These are phyloP conservation scores for Oryzias celebensis DNA, from an alignment of 2,113 vertebrate species.

Conservation along the genomic window DNA sequence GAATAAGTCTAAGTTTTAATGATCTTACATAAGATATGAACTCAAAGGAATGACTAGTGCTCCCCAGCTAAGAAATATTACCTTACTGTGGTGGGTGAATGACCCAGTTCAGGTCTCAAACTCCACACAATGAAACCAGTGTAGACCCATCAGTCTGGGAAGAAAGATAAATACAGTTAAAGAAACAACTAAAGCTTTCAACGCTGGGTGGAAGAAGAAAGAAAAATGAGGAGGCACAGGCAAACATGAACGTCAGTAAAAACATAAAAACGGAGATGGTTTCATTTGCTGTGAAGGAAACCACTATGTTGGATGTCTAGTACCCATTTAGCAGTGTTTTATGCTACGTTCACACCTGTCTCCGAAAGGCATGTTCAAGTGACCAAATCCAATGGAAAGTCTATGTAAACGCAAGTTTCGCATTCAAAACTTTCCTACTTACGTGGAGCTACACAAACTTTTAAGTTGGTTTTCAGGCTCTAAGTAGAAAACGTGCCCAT, in stretches of 20 bases:
- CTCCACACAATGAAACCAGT: conserved; percentile 19
- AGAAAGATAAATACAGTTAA: conserved; percentile 41
- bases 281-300: conserved; percentile 15
- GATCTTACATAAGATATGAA: neutral
- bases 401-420: no score
- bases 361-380: no score
- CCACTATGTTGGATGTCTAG: no score
- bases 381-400: no score
- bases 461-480: no score
- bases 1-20: neutral
- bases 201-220: conserved; percentile 28
- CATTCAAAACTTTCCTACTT: no score
- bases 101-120: conserved; percentile 27
- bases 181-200: conserved; percentile 28
- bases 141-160: conserved; percentile 9
- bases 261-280: conserved; percentile 36
- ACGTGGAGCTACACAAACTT: no score
- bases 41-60: neutral
- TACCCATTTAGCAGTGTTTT: neutral
- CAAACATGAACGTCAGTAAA: conserved; percentile 40
- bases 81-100: conserved; percentile 20
- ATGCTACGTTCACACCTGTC: no score
- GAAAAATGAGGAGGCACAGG: conserved; percentile 32
- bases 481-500: no score
- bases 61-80: conserved; percentile 1